Evolutionary conservation across 2,113 vertebrate genomes (phyloP), one percentile per base, ranked within the genome.

Genomic region (Gambusia holbrooki): DNA sequence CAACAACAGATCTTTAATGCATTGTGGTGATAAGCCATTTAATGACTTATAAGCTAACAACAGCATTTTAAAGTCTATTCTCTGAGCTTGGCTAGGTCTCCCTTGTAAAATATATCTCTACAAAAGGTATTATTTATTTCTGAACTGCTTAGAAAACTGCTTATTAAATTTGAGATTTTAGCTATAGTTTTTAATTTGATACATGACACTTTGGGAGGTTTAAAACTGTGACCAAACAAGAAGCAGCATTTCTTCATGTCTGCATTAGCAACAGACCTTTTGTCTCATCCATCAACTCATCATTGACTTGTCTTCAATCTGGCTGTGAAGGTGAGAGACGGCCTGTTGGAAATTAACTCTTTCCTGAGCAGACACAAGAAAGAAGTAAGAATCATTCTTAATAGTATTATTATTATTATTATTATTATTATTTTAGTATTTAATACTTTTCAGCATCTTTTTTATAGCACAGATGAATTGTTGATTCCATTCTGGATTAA

Each of bases 341-440:
- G 98, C 2, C 91, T 99, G 80, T 87, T 87, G 73, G 97, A 98
- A 86, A 98, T 99, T 0, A 95, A 97, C 78, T 83, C 74, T 0
- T 99, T 99, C 84, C 94, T 99, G 25, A 87, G 87, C 10, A 87
- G 93, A 69, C 97, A 99, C 82, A 92, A 89, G 28, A 92, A 92
- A 84, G 92, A 93, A 86, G 92, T 90, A 67, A 87, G 82, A 75
- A 51, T 4, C 40, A 4, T 7, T 27, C 42, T 42, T 19, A 19
- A 35, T 35, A 35, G 8, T 35, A 35, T 7, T 35, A 35, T 8
- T 33, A 33, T 8, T 35, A 1, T 8, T 35, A 35, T 7, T 35
- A 35, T 8, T 33, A 33, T 8, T 35, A 1, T 8, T 33, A 6
- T 6, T 33, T 3, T 32, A 32, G 32, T 5, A 32, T 32, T 32